These are phyloP conservation scores for Cecropterus lyciades DNA, from an alignment of 1,140 invertebrate genomes.

Conservation along the genomic window DNA sequence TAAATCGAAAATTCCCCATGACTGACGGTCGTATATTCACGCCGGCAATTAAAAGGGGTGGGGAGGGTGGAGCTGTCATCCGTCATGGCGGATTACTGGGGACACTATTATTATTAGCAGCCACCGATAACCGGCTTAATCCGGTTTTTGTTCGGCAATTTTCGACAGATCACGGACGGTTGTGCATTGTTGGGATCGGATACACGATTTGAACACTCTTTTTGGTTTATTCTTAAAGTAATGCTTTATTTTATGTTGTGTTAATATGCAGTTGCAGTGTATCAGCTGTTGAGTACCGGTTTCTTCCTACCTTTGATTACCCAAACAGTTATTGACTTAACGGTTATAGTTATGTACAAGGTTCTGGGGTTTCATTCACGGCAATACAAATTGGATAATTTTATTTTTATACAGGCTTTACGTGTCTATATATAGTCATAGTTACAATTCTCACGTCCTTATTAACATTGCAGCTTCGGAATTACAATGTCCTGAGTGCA, in stretches of 20 bases:
- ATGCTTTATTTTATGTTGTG: not conserved
- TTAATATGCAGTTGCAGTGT: too few relatives aligned
- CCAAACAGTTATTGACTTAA: too few relatives aligned
- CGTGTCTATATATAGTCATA: too few relatives aligned
- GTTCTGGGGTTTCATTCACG: too few relatives aligned
- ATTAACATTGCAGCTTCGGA: too few relatives aligned
- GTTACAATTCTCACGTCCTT: too few relatives aligned
- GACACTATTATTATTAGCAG: conserved; percentile 73
- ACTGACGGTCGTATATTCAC: conserved; percentile 62
- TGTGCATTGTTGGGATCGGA: conserved; percentile 34
- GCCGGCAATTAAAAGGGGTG: conserved; percentile 69
- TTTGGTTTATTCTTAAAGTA: not conserved
- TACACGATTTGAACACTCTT: conserved; percentile 1
- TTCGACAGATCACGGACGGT: conserved; percentile 42
- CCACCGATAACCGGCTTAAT: conserved; percentile 68
- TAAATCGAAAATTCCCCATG: conserved; percentile 70
- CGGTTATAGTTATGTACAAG: too few relatives aligned
- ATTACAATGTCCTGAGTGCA: too few relatives aligned
- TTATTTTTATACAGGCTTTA: too few relatives aligned
- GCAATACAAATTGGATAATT: too few relatives aligned
- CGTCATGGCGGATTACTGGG: conserved; percentile 64
- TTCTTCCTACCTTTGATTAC: too few relatives aligned
- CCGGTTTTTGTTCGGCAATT: conserved; percentile 66
- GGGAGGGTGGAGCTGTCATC: conserved; percentile 60
- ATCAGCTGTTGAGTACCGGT: too few relatives aligned